These are phyloP conservation scores for Crocuta crocuta DNA, from an alignment of 2,113 vertebrate species.

Conservation along the genomic window DNA sequence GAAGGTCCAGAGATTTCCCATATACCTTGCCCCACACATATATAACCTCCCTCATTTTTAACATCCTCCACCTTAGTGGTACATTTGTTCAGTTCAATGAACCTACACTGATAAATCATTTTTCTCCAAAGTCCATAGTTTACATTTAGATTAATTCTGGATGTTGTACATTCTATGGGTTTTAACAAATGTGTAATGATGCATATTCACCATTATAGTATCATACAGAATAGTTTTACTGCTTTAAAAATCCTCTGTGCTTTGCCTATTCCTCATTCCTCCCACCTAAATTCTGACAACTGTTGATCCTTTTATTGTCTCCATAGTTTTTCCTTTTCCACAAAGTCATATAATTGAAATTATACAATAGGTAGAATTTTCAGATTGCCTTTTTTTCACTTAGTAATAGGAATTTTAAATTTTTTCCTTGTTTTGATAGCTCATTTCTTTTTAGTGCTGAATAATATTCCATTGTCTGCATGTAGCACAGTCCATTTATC, in stretches of 20 bases:
- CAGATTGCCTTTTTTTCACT: background rate
- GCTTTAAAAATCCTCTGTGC: background rate
- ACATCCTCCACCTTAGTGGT: background rate
- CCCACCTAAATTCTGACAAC: background rate
- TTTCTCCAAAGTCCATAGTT: background rate
- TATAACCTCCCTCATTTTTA: background rate
- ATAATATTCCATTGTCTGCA: background rate
- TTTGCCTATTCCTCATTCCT: background rate
- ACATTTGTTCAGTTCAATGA: background rate
- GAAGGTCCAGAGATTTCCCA: background rate
- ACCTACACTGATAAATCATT: background rate
- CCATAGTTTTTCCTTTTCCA: background rate
- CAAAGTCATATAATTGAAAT: background rate
- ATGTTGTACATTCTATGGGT: background rate
- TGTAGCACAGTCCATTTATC: background rate
- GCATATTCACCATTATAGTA: background rate
- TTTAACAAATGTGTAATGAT: background rate
- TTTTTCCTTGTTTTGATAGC: background rate
- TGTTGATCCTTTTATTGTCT: background rate
- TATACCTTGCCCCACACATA: background rate
- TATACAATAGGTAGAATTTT: background rate
- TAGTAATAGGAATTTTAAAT: background rate
- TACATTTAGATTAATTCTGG: background rate
- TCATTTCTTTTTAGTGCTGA: conserved; percentile 41
- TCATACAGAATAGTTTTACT: background rate